phyloP scores from a whole-genome alignment of 2,113 vertebrate genomes.

The Pterocles orientalis region DNA sequence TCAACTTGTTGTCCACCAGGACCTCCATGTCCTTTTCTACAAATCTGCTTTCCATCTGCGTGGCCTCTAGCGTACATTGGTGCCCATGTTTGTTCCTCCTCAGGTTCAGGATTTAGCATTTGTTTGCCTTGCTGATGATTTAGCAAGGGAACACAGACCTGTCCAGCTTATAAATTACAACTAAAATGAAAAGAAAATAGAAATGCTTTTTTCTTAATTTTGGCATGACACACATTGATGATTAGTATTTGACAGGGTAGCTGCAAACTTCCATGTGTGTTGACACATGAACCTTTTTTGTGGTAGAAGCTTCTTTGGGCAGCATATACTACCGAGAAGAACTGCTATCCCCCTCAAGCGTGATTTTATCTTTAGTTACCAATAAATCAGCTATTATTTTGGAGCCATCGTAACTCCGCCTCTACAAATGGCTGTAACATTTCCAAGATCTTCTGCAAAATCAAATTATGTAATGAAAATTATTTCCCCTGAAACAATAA shows the following conservation, averaged over 20 bases:
- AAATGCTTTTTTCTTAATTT: not conserved
- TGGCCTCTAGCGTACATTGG: fast-evolving
- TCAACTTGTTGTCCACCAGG: not conserved
- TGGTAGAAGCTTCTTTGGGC: not conserved
- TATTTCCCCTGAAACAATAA: not conserved
- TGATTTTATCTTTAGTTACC: not conserved
- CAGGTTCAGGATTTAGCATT: not conserved
- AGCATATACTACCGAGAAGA: not conserved
- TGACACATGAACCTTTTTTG: not conserved
- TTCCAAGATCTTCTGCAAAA: not conserved
- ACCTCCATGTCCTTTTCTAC: not conserved
- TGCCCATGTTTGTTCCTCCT: not conserved
- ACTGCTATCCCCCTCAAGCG: not conserved
- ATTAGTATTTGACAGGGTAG: not conserved
- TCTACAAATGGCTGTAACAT: not conserved
- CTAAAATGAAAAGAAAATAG: not conserved
- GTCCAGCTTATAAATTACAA: not conserved
- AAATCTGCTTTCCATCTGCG: not conserved
- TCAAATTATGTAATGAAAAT: not conserved
- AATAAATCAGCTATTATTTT: not conserved
- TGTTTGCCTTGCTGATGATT: not conserved
- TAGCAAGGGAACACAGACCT: not conserved
- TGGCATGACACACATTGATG: fast-evolving
- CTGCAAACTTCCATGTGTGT: not conserved
- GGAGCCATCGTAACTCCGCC: not conserved